Evolutionary conservation across 2,797 vertebrate species (phyloP), one percentile per base, ranked within the genome.

Genomic region (Spinus pinus): DNA sequence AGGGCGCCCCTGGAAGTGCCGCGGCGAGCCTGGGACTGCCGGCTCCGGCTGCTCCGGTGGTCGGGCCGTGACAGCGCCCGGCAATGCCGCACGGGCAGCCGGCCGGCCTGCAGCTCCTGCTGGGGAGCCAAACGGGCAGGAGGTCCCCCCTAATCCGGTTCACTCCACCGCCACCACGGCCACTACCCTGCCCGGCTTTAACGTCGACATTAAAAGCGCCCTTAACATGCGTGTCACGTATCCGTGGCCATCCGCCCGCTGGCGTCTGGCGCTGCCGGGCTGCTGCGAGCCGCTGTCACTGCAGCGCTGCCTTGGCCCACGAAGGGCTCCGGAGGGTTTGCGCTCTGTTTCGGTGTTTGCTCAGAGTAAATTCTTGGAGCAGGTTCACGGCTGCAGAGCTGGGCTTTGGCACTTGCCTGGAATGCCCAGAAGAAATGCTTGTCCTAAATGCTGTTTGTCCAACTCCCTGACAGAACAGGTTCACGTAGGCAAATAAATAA

Each of bases 241-340:
- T 7, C 35, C 5, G 7, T 3, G 39, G 12, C n/a, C 85, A 3
- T 14, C 12, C n/a, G 2, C 41, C 6, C 47, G 18, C 7, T 6
- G 74, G 54, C 11, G 10, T 3, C 16, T 6, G 66, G 19, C 30
- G 49, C 67, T 51, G 70, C 50, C 33, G 0, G 21, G 31, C 8
- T 21, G 27, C 37, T 33, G 57, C 51, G 5, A 4, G 39, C 22
- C 31, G 5, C 33, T 33, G 24, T 16, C 62, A 24, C 3, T 11
- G 22, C 4, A 2, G 8, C 1, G 35, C n/a, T 24, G 41, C 12
- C 1, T 1, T 7, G n/a, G 20, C 42, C 20, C 60, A 2, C 4
- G 11, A 7, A 22, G 41, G 37, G 37, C 49, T 49, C 22, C 2
- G 18, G 5, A 22, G 42, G 14, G 33, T 14, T 35, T 35, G 56